Evolutionary conservation across 2,797 vertebrate species (phyloP).

Genomic region (Prionace glauca): DNA sequence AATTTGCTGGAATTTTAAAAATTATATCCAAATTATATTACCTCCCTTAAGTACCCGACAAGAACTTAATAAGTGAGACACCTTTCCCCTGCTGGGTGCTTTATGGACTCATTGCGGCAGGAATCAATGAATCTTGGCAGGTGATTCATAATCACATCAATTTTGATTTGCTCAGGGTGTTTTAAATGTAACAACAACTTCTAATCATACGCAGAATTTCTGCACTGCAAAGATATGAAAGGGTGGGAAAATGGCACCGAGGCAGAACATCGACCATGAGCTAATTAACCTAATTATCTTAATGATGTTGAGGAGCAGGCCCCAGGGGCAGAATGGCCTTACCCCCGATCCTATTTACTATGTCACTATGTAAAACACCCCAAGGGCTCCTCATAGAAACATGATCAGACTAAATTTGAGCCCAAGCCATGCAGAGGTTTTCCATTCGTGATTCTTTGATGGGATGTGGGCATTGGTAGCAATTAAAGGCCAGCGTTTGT

Average conservation of each 20-base stretch:
- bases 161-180: not conserved
- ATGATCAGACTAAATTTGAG: not conserved
- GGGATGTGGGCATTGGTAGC: too few relatives aligned
- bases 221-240: too few relatives aligned
- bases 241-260: too few relatives aligned
- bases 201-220: not conserved
- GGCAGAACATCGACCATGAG: too few relatives aligned
- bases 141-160: not conserved
- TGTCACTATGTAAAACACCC: not conserved
- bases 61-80: slow-evolving; percentile 33
- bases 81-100: slow-evolving; percentile 9
- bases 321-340: too few relatives aligned
- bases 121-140: slow-evolving; percentile 29
- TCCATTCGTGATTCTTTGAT: too few relatives aligned
- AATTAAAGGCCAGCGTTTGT: too few relatives aligned
- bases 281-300: too few relatives aligned
- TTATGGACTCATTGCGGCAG: not conserved
- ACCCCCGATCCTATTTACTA: too few relatives aligned
- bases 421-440: not conserved
- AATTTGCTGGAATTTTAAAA: slow-evolving; percentile 19
- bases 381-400: not conserved
- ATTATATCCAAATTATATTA: slow-evolving; percentile 25
- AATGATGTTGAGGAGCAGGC: too few relatives aligned
- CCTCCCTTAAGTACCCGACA: not conserved
- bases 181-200: not conserved